A percentile compares a stretch with the other conserved stretches of the same genome.
phyloP scores from a whole-genome alignment of 1,140 invertebrate species.

The Philopotamus ludificatus region DNA sequence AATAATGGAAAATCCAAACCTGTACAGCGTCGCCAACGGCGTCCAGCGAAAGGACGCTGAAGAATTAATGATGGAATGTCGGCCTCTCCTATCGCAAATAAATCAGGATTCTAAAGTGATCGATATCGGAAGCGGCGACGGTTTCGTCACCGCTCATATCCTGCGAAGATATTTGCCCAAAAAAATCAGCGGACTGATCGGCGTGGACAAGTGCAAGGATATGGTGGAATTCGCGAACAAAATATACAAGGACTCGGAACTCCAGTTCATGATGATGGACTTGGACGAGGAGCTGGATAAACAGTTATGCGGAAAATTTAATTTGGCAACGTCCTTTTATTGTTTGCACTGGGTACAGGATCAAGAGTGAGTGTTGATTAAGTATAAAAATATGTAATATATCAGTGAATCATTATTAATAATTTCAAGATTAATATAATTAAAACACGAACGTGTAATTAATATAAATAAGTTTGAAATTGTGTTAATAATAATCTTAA shows the following conservation, averaged over 20 bases:
- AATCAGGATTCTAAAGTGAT: constrained; percentile 56
- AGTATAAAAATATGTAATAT: not conserved
- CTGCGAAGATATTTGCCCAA: constrained; percentile 64
- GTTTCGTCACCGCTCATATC: constrained; percentile 68
- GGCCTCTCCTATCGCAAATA: constrained; percentile 60
- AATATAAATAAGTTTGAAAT: too few relatives aligned
- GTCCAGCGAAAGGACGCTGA: constrained; percentile 68
- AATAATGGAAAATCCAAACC: constrained; percentile 62
- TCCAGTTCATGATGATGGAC: constrained; percentile 66
- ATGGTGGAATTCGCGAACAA: constrained; percentile 69
- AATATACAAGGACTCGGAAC: constrained; percentile 51
- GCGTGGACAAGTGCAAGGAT: constrained; percentile 67
- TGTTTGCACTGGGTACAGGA: constrained; percentile 80
- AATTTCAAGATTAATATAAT: not conserved
- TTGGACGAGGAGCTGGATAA: constrained; percentile 57
- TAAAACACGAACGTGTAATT: too few relatives aligned
- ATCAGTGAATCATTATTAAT: not conserved
- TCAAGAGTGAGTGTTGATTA: constrained; percentile 58
- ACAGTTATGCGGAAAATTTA: constrained; percentile 57
- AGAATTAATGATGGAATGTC: constrained; percentile 66
- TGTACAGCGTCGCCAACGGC: constrained; percentile 64
- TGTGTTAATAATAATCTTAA: too few relatives aligned
- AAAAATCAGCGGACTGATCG: constrained; percentile 54
- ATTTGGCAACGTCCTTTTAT: constrained; percentile 77
- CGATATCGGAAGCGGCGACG: constrained; percentile 80